Base-by-base conservation (phyloP, 2,888 invertebrate species). In the Sympetrum striolatum region DNA sequence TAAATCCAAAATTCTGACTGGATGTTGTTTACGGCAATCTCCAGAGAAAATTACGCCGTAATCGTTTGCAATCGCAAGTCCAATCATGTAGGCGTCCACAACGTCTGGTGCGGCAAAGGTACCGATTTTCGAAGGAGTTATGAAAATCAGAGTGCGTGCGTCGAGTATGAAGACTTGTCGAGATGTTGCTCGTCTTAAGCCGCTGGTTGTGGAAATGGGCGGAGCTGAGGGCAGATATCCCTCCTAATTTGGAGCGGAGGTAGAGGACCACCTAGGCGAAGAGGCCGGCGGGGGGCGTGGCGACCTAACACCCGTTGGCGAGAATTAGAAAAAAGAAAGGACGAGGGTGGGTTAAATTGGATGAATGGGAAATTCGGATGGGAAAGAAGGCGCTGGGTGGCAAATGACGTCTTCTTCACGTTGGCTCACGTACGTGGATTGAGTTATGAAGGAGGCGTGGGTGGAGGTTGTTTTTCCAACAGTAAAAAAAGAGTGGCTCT, bases 171-270 rank as follows among this genome's bases (percentile, higher is more conserved):
- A 31, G 25, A 31, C 48, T 6, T 22, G 35, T 18, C 58, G 35
- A 31, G 14, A 48, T 60, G 31, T 60, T 60, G 60, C 37, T 60
- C 86, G 22, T 22, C 82, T 44, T 15, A 48, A 82, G 82, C 37
- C 64, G 18, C 6, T 48, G 37, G 86, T 86, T 37, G 60, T 60
- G 86, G 86, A 86, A 60, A 58, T 58, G 60, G 86, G 86, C 86
- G 86, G 86, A 86, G 86, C 86, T 86, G 86, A 86, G 53, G 86
- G 86, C 86, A 39, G 82, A 82, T 60, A 86, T 86, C 86, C 60
- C 60, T 86, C 86, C 86, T 64, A 86, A 86, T 86, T 86, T 86
- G 86, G 86, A 60, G 86, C 86, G 58, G 86, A 60, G 60, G 58
- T 60, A n/a, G 82, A 60, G 86, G 86, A 86, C 86, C 86, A 86